Base-by-base conservation (phyloP, 2,113 vertebrate genomes). In the Jaculus jaculus region DNA sequence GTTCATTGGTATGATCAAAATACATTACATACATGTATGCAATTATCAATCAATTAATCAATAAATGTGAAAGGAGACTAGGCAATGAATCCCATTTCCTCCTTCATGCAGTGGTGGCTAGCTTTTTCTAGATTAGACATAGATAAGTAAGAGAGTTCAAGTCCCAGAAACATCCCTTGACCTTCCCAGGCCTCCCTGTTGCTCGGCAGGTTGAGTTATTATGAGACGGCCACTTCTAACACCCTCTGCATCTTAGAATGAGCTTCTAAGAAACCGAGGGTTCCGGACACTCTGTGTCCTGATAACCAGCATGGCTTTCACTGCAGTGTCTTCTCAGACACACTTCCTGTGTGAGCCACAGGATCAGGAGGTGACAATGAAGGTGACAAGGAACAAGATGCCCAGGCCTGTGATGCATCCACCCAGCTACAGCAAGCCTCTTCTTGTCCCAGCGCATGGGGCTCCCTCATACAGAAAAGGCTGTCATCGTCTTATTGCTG, bases 401-500 rank as follows among this genome's bases (percentile, higher is more conserved):
- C 51, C 63, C 3, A 1, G 17, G 30, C 30, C 74, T 51, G 65
- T 5, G 18, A n/a, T 23, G 34, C 23, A 42, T 20, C 30, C 28
- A 32, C 7, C 9, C 30, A 34, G n/a, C 24, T 34, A n/a, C 18
- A 18, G 54, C 2, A 15, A 80, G 77, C 4, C 16, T 61, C 47
- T 65, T 37, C 60, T 47, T 61, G 75, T 37, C 47, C 81, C 68
- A 61, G 61, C 58, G 30, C 21, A 23, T 26, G 34, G 68, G 32
- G 39, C 63, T 60, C 88, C 68, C 58, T 61, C 68, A 42, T 4
- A n/a, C 20, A 60, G 77, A 63, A 17, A 21, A 10, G 78, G 73
- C 94, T 85, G 92, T 92, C 82, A 95, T 82, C 12, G 12, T 7
- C 88, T 92, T 92, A 93, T 68, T 47, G 61, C 81, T 16, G 12